phyloP scores from a whole-genome alignment of 1,140 invertebrate genomes.

The Proales similis region DNA sequence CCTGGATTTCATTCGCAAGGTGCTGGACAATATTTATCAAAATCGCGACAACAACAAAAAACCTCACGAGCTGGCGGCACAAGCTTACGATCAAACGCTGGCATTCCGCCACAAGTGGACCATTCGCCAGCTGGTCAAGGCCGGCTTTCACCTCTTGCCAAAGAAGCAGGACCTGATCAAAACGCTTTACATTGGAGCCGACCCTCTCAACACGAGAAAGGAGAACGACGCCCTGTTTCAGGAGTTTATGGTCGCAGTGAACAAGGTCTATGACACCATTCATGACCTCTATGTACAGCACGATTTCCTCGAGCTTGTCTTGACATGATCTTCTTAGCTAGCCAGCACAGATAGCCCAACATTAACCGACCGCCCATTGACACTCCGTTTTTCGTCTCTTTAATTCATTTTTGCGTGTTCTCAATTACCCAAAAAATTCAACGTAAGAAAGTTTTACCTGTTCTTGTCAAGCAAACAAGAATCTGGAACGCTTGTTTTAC shows the following conservation, averaged over 20 bases:
- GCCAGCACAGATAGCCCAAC: too few species aligned
- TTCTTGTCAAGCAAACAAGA: too few species aligned
- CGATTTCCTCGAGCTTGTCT: constrained; percentile 29
- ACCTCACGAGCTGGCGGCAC: constrained; percentile 7
- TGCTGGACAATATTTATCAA: constrained; percentile 14
- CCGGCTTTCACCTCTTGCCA: constrained; percentile 29
- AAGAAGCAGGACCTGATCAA: constrained; percentile 15
- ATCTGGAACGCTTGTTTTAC: too few species aligned
- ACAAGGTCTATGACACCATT: constrained; percentile 27
- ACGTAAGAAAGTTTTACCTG: too few species aligned
- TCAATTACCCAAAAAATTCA: too few species aligned
- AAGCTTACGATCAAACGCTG: constrained; percentile 25
- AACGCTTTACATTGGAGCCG: neutral
- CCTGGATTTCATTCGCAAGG: constrained; percentile 30
- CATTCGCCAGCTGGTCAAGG: constrained; percentile 14
- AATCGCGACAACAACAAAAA: constrained; percentile 22
- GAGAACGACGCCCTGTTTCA: constrained; percentile 2
- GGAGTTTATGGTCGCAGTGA: constrained; percentile 1
- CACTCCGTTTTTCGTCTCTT: too few species aligned
- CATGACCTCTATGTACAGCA: constrained; percentile 21
- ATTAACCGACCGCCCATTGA: too few species aligned
- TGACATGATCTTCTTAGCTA: constrained; percentile 17
- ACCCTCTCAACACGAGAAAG: neutral
- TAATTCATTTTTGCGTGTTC: too few species aligned
- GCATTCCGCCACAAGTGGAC: constrained; percentile 19